Percentiles rank a stretch among this genome's conserved stretches.
Conservation (phyloP, 2,888 invertebrate genomes). For the Ephialtes manifestator region DNA sequence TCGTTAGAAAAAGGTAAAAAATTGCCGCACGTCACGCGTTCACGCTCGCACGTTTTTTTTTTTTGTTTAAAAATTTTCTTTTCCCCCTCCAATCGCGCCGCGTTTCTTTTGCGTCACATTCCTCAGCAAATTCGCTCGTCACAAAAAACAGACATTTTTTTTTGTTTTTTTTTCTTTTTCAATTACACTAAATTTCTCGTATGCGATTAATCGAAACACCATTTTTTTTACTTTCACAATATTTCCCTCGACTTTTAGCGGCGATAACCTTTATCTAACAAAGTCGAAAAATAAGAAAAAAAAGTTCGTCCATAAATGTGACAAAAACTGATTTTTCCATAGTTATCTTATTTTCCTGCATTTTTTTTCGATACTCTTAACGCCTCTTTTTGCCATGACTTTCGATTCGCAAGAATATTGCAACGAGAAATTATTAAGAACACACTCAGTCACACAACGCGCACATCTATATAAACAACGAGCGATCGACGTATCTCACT, state of each 20-base stretch:
- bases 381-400: neutral
- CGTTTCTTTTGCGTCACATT: constrained; percentile 45
- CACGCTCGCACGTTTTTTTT: constrained; percentile 69
- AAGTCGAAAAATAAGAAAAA: constrained; percentile 51
- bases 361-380: neutral
- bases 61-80: constrained; percentile 42
- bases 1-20: constrained; percentile 81
- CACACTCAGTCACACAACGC: constrained; percentile 53
- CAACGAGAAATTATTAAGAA: constrained; percentile 59
- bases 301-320: constrained; percentile 40
- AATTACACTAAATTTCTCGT: constrained; percentile 54
- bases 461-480: constrained; percentile 64
- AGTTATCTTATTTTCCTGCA: neutral
- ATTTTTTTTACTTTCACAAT: constrained; percentile 43
- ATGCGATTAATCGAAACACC: constrained; percentile 37
- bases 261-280: constrained; percentile 37
- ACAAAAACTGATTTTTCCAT: neutral
- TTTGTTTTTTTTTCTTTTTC: constrained; percentile 6
- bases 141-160: constrained; percentile 47
- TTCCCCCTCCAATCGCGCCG: constrained; percentile 68
- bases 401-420: constrained; percentile 35
- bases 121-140: constrained; percentile 39
- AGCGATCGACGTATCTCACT: constrained; percentile 57
- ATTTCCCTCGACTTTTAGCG: constrained; percentile 4
- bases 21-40: constrained; percentile 72